Base-by-base conservation (phyloP, 2,888 invertebrate genomes). In the Agriopis aurantiaria region DNA sequence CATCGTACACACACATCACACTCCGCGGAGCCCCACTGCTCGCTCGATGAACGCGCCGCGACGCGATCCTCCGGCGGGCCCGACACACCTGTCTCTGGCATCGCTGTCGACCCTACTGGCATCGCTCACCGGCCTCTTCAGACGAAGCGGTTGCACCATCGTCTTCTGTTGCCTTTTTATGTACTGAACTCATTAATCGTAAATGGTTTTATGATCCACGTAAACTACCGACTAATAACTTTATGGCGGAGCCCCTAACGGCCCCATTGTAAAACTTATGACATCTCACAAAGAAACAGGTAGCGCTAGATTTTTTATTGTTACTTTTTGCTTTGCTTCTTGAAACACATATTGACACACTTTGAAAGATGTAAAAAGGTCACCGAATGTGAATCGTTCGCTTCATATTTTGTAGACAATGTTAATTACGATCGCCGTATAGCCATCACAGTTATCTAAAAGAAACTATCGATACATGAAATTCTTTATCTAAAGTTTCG, bases 1-100 rank as follows among this genome's bases (percentile, higher is more conserved):
- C 96, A 96, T 96, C 95, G 95, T 96, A 95, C 95, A 95, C 95
- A 95, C 96, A 96, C 96, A 96, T 96, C 96, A 96, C 96, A 95
- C 96, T 92, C 89, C 87, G 86, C 90, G 86, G 84, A 82, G 84
- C 88, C 88, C 86, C 84, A 86, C 89, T 88, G 88, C 90, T 90
- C 88, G 89, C 90, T 90, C 90, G 86, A 91, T 91, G 88, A 86
- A 84, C 83, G 87, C 89, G 82, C 86, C 84, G 81, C 84, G 81
- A 85, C 85, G 85, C 85, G 86, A 84, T 85, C 87, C 86, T 82
- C 82, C 82, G 79, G 82, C 79, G 82, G 81, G 80, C 79, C 83
- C 79, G 76, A 78, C 77, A 79, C 79, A 79, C 85, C 85, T 87
- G 88, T 87, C 86, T 86, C 89, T 85, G 83, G 88, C 92, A 92